phyloP scores from a whole-genome alignment of 1,140 invertebrate species.

The Drosophila triauraria region DNA sequence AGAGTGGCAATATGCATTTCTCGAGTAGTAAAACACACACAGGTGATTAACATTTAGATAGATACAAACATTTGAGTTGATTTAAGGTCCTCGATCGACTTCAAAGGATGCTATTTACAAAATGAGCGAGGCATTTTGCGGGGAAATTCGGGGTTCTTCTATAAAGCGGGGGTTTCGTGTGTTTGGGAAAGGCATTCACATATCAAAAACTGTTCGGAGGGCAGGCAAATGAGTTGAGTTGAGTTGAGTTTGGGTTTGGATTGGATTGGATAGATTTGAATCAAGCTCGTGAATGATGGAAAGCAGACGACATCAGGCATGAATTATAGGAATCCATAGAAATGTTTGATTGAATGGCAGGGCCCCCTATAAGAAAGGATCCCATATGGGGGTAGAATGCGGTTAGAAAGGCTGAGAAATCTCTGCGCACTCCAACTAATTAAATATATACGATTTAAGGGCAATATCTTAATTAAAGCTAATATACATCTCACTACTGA shows the following conservation, averaged over 20 bases:
- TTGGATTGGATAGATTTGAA: conserved; percentile 13
- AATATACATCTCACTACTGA: not conserved
- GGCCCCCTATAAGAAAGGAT: conserved; percentile 26
- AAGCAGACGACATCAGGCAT: conserved; percentile 43
- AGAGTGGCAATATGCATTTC: conserved; percentile 56
- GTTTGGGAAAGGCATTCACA: conserved; percentile 38
- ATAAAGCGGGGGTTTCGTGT: conserved; percentile 34
- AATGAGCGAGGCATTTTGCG: conserved; percentile 42
- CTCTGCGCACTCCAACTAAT: conserved; percentile 28
- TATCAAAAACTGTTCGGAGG: conserved; percentile 39
- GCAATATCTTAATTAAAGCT: conserved; percentile 31
- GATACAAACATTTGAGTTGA: conserved; percentile 35
- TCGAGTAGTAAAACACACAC: conserved; percentile 49
- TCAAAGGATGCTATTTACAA: conserved; percentile 43
- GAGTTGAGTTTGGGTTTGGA: not conserved
- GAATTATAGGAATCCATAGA: conserved; percentile 44
- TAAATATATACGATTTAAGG: conserved; percentile 23
- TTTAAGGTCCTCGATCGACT: conserved; percentile 8
- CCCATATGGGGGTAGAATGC: conserved; percentile 18
- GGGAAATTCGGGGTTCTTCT: conserved; percentile 17
- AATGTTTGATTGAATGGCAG: conserved; percentile 26
- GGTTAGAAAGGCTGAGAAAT: conserved; percentile 36
- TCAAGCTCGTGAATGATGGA: conserved; percentile 45
- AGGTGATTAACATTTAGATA: conserved; percentile 58
- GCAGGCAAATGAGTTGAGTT: conserved; percentile 45